A percentile compares a stretch with the other conserved stretches of the same genome.
These are phyloP conservation scores for Eupithecia abbreviata DNA, from an alignment of 2,888 invertebrate species.

Conservation along the genomic window DNA sequence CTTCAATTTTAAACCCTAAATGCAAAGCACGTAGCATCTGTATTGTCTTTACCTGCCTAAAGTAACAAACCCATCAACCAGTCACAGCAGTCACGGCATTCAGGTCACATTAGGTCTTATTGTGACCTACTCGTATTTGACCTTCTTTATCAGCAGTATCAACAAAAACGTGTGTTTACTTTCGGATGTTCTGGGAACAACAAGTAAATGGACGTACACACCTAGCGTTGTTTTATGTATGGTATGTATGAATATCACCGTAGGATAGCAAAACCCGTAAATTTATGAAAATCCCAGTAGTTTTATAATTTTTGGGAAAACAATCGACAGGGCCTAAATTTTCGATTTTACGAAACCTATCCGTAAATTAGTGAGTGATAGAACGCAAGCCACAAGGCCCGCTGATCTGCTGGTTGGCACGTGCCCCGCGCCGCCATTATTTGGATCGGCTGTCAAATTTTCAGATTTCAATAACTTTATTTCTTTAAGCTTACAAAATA, in stretches of 20 bases:
- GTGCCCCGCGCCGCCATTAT: too few species aligned
- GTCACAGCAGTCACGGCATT: constrained; percentile 13
- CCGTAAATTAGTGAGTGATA: too few species aligned
- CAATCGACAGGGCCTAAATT: too few species aligned
- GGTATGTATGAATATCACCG: background rate
- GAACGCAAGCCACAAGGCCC: too few species aligned
- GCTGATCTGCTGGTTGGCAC: too few species aligned
- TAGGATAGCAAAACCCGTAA: too few species aligned
- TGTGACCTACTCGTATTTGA: constrained; percentile 16
- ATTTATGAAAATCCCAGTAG: too few species aligned
- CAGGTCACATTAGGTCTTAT: constrained; percentile 28
- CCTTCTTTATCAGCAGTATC: constrained; percentile 24
- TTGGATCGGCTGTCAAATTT: too few species aligned
- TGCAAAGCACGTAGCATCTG: background rate
- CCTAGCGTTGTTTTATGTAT: background rate
- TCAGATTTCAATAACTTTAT: too few species aligned
- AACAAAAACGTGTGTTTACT: constrained; percentile 10
- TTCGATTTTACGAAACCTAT: too few species aligned
- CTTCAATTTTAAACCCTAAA: background rate
- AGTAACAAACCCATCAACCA: constrained; percentile 7
- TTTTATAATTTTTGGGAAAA: too few species aligned
- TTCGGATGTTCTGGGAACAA: constrained; percentile 11
- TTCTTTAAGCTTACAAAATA: too few species aligned
- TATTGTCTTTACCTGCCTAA: background rate
- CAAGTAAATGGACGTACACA: background rate